phyloP scores from a whole-genome alignment of 2,888 invertebrate species.

The Invenusta paracnida region DNA sequence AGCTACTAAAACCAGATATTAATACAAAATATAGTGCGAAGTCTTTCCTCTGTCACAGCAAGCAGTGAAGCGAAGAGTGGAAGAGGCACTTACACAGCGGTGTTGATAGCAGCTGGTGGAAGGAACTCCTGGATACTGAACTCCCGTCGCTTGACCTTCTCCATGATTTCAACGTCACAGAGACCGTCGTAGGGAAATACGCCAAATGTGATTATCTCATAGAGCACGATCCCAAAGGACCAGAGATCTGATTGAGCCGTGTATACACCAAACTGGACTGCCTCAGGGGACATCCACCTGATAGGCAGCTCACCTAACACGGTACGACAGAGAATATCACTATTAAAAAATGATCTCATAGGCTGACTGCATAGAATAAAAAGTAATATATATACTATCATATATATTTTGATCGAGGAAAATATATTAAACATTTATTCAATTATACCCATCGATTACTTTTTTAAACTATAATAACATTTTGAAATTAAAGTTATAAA shows the following conservation, averaged over 20 bases:
- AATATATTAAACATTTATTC: too few species aligned
- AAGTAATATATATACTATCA: too few species aligned
- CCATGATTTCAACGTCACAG: slow-evolving; percentile 37
- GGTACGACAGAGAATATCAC: too few species aligned
- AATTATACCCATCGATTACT: too few species aligned
- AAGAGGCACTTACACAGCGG: slow-evolving; percentile 5
- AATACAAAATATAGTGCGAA: too few species aligned
- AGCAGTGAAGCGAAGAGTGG: background rate
- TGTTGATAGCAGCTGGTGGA: background rate
- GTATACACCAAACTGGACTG: slow-evolving; percentile 34
- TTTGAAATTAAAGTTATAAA: too few species aligned
- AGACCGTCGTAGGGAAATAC: slow-evolving; percentile 30
- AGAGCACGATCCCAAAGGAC: slow-evolving; percentile 43
- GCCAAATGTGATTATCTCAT: slow-evolving; percentile 43
- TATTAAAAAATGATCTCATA: background rate
- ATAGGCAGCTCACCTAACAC: slow-evolving; percentile 41
- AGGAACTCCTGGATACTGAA: slow-evolving; percentile 33
- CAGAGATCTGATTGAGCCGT: slow-evolving; percentile 37
- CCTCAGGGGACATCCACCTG: slow-evolving; percentile 44
- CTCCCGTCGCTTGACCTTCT: slow-evolving; percentile 27
- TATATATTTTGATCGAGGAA: too few species aligned
- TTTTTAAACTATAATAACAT: too few species aligned
- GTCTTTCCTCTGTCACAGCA: too few species aligned
- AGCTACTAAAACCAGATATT: too few species aligned
- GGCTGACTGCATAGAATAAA: too few species aligned